phyloP scores from a whole-genome alignment of 1,140 invertebrate species.

The Drosophila ercepeae region DNA sequence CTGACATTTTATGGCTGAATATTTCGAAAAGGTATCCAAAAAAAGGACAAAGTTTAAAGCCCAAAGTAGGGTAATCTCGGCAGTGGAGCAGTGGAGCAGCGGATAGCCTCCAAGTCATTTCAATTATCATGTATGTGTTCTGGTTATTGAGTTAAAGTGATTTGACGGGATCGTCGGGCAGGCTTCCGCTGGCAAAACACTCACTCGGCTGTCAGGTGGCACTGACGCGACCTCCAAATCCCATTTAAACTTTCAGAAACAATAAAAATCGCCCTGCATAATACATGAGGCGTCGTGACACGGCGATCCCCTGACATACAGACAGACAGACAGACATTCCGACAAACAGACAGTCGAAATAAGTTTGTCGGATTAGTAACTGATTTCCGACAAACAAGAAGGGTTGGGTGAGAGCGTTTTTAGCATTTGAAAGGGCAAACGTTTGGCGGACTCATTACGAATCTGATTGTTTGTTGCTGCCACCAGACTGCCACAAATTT shows the following conservation, averaged over 20 bases:
- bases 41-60: conserved; percentile 37
- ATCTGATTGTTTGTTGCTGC: conserved; percentile 39
- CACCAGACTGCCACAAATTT: conserved; percentile 7
- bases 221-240: conserved; percentile 17
- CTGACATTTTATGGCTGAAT: conserved; percentile 39
- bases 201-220: conserved; percentile 43
- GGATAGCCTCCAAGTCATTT: conserved; percentile 10
- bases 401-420: conserved; percentile 12
- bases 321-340: conserved; percentile 22
- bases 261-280: conserved; percentile 64
- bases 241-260: conserved; percentile 63
- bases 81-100: background rate
- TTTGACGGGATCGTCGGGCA: conserved; percentile 20
- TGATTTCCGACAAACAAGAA: conserved; percentile 12
- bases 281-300: conserved; percentile 53
- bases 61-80: background rate
- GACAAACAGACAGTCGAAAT: conserved; percentile 27
- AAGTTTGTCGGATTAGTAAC: conserved; percentile 25
- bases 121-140: conserved; percentile 43
- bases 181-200: conserved; percentile 20
- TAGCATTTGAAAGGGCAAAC: conserved; percentile 41
- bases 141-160: conserved; percentile 20
- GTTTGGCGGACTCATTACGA: conserved; percentile 52
- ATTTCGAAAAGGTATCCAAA: background rate
- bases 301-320: conserved; percentile 45